Evolutionary conservation across 2,888 invertebrate species (phyloP).

Genomic region (Pelosia muscerda): DNA sequence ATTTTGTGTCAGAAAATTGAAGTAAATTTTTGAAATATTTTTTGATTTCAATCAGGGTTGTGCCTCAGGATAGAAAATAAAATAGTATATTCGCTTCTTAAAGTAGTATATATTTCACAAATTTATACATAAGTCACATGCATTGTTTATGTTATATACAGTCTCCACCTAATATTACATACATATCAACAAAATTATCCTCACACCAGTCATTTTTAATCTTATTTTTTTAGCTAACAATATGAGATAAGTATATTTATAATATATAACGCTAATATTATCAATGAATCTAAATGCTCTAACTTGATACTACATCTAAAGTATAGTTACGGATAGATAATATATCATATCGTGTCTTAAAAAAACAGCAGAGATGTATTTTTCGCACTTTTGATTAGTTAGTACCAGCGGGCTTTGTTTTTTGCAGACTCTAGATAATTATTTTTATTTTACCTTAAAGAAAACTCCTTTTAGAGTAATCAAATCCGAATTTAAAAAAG

Average conservation of each 20-base stretch:
- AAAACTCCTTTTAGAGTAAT: too few relatives aligned
- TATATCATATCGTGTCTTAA: conserved; percentile 17
- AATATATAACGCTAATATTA: conserved; percentile 75
- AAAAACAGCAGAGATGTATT: neutral
- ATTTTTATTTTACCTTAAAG: too few relatives aligned
- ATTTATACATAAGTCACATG: conserved; percentile 42
- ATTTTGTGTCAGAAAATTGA: neutral
- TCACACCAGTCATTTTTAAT: conserved; percentile 66
- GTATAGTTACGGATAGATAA: conserved; percentile 56
- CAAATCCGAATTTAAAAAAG: too few relatives aligned
- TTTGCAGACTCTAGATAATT: neutral
- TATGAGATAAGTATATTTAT: conserved; percentile 77
- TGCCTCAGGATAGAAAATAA: conserved; percentile 24
- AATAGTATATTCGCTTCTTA: conserved; percentile 40
- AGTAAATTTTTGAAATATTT: neutral
- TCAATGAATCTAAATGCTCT: conserved; percentile 75
- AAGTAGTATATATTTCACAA: conserved; percentile 34
- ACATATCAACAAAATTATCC: conserved; percentile 66
- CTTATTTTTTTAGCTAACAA: conserved; percentile 77
- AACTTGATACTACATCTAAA: conserved; percentile 59
- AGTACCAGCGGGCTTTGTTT: neutral
- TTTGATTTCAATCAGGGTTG: neutral
- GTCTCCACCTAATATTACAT: conserved; percentile 35
- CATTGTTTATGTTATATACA: conserved; percentile 47
- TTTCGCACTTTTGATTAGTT: neutral